Evolutionary conservation across 2,113 vertebrate species (phyloP).

Genomic region (Muntiacus reevesi): DNA sequence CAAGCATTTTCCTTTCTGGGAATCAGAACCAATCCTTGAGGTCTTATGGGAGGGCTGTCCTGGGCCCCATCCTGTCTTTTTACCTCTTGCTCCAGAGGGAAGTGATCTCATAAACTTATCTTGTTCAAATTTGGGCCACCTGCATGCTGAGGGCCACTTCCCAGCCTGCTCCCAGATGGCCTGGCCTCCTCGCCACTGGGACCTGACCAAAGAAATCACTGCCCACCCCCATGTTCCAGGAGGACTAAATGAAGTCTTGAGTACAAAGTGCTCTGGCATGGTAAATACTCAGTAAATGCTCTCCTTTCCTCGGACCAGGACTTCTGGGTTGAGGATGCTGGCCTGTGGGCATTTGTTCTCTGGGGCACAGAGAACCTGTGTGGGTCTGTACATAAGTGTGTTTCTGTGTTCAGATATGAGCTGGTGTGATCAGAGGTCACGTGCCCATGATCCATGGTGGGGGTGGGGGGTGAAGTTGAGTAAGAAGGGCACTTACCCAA

Average conservation of each 20-base stretch:
- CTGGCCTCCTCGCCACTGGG: not conserved
- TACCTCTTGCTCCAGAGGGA: not conserved
- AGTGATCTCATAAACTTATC: not conserved
- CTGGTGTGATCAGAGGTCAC: not conserved
- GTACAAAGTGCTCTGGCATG: not conserved
- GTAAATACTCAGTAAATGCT: not conserved
- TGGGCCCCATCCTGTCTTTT: not conserved
- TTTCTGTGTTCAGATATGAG: not conserved
- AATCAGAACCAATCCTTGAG: not conserved
- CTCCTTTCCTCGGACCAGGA: not conserved
- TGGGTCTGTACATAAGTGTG: not conserved
- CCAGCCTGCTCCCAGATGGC: conserved; percentile 28
- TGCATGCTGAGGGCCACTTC: not conserved
- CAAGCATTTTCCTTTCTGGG: not conserved
- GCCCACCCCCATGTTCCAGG: not conserved
- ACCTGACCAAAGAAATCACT: conserved; percentile 17
- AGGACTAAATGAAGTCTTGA: conserved; percentile 34
- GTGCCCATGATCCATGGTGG: not conserved
- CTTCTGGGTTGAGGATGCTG: not conserved
- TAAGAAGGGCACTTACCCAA: not conserved
- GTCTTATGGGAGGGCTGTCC: not conserved
- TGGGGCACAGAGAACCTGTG: not conserved
- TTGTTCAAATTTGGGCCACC: not conserved
- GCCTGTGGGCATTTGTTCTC: not conserved
- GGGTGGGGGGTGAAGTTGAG: not conserved